These are phyloP conservation scores for Phaedon cochleariae DNA, from an alignment of 2,888 invertebrate species.

Conservation along the genomic window DNA sequence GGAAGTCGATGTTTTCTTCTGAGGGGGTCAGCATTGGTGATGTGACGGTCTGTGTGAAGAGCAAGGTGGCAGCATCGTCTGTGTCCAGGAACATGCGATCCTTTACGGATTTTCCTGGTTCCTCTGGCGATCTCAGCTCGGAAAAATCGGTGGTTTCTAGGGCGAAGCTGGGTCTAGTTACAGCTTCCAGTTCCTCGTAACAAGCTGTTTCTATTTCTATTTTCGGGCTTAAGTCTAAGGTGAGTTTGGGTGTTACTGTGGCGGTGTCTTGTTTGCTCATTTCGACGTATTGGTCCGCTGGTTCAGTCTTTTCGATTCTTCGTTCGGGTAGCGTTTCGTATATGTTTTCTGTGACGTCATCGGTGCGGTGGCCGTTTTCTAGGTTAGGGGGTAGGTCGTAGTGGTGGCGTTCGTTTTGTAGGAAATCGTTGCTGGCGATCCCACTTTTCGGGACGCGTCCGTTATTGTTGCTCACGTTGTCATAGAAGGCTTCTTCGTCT, in stretches of 20 bases:
- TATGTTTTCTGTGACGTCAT: constrained; percentile 40
- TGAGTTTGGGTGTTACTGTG: no score
- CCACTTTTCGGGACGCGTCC: constrained; percentile 38
- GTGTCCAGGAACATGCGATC: constrained; percentile 59
- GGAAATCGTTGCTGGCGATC: constrained; percentile 48
- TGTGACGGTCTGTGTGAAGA: constrained; percentile 62
- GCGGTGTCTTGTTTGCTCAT: constrained; percentile 25
- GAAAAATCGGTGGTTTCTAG: constrained; percentile 33
- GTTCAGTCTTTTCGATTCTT: constrained; percentile 47
- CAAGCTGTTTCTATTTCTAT: constrained; percentile 31
- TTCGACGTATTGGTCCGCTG: constrained; percentile 49
- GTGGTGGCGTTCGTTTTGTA: constrained; percentile 51
- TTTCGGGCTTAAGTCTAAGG: constrained; percentile 34
- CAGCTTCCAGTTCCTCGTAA: constrained; percentile 31
- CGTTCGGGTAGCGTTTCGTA: constrained; percentile 48
- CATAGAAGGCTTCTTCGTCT: constrained; percentile 47
- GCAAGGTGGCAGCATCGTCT: constrained; percentile 57
- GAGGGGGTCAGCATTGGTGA: constrained; percentile 62
- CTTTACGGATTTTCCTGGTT: constrained; percentile 51
- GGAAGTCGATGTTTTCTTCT: constrained; percentile 62
- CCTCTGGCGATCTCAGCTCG: constrained; percentile 26
- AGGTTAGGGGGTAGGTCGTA: constrained; percentile 45
- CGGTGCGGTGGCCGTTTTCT: constrained; percentile 35
- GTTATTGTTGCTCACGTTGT: constrained; percentile 44
- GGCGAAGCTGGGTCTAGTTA: constrained; percentile 42